phyloP scores from a whole-genome alignment of 1,140 invertebrate species.

The Idris sp. region DNA sequence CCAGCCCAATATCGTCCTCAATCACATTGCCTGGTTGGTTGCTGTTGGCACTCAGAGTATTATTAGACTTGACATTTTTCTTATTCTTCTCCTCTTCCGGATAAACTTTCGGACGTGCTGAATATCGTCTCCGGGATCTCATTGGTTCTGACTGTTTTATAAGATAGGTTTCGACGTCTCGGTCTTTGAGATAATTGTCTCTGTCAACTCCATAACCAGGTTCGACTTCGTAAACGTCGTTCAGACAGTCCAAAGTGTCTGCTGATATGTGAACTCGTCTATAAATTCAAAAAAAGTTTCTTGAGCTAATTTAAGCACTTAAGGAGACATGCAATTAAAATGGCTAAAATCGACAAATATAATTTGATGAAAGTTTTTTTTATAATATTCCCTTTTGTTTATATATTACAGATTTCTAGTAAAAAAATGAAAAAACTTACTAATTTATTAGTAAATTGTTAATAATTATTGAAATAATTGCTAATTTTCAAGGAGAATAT shows the following conservation, averaged over 20 bases:
- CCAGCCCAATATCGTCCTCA: constrained; percentile 87
- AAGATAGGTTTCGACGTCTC: constrained; percentile 94
- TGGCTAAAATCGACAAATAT: too few relatives aligned
- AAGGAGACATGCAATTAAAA: too few relatives aligned
- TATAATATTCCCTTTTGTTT: too few relatives aligned
- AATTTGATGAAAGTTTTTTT: too few relatives aligned
- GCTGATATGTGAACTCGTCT: constrained; percentile 95
- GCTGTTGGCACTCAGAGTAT: constrained; percentile 70
- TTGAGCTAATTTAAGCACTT: too few relatives aligned
- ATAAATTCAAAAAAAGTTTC: constrained; percentile 40
- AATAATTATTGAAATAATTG: too few relatives aligned
- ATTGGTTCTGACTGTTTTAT: constrained; percentile 90
- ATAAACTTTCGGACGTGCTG: constrained; percentile 80
- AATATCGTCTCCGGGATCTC: constrained; percentile 79
- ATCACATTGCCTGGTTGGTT: constrained; percentile 74
- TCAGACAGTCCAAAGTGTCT: constrained; percentile 89
- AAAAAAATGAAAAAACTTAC: too few relatives aligned
- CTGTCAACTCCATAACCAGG: constrained; percentile 91
- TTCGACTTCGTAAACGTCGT: constrained; percentile 94
- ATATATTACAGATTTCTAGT: too few relatives aligned
- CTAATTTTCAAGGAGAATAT: too few relatives aligned
- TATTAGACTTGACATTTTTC: constrained; percentile 74
- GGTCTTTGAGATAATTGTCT: constrained; percentile 91
- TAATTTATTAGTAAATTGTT: too few relatives aligned
- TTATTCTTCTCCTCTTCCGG: constrained; percentile 79